phyloP scores from a whole-genome alignment of 2,797 vertebrate species.

The Phoebastria nigripes region DNA sequence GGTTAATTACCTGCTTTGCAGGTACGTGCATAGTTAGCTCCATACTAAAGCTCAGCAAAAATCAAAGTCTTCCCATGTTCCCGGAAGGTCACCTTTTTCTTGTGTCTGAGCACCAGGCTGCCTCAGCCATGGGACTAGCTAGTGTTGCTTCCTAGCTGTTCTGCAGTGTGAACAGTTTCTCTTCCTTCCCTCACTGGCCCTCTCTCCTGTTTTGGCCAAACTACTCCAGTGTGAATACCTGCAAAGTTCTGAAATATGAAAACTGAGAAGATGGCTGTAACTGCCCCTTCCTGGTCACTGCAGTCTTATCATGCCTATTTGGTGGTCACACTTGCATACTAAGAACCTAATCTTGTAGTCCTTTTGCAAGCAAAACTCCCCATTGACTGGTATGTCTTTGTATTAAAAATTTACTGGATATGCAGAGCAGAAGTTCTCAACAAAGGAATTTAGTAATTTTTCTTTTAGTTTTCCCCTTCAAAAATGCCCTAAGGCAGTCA shows the following conservation, averaged over 20 bases:
- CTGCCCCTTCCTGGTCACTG: background rate
- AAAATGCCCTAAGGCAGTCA: slow-evolving; percentile 65
- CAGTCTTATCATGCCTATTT: background rate
- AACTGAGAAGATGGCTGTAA: background rate
- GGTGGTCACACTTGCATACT: background rate
- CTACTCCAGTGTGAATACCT: background rate
- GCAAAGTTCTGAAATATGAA: background rate
- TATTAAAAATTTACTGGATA: slow-evolving; percentile 3
- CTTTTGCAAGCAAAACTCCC: background rate
- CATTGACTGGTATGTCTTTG: background rate
- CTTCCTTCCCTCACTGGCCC: background rate
- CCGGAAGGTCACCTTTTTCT: background rate
- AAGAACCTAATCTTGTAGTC: background rate
- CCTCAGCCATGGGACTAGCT: background rate
- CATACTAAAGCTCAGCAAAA: background rate
- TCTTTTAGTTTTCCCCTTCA: slow-evolving; percentile 48
- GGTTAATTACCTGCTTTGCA: background rate
- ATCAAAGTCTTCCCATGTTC: background rate
- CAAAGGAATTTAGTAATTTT: slow-evolving; percentile 4
- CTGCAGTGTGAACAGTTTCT: fast-evolving
- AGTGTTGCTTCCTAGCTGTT: background rate
- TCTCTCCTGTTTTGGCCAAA: background rate
- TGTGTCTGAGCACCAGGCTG: background rate
- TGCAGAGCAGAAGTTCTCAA: slow-evolving; percentile 14
- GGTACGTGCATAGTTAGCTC: fast-evolving